phyloP scores from a whole-genome alignment of 2,797 vertebrate species.

The Anolis apletophallus region DNA sequence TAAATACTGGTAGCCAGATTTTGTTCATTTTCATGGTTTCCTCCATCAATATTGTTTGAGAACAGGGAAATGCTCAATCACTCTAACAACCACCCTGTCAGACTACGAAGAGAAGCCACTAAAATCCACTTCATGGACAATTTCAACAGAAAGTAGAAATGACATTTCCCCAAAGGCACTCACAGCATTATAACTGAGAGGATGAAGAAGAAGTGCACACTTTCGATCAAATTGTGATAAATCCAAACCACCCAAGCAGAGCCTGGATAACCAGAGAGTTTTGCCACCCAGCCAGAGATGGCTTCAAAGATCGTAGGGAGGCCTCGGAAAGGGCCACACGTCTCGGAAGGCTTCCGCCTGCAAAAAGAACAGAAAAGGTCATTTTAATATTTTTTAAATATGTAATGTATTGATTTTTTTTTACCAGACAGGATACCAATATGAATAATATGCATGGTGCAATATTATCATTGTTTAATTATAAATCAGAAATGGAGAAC shows the following conservation, averaged over 20 bases:
- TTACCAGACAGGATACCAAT: not conserved
- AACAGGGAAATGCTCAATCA: no score
- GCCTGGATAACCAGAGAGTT: conserved; percentile 57
- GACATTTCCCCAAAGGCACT: conserved; percentile 77
- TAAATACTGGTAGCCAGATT: no score
- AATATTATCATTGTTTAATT: not conserved
- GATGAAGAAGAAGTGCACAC: conserved; percentile 91
- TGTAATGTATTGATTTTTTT: no score
- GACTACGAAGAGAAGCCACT: no score
- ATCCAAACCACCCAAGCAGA: conserved; percentile 88
- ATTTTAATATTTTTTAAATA: no score
- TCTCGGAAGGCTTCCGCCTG: conserved; percentile 86
- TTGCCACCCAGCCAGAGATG: conserved; percentile 82
- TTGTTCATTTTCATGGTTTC: no score
- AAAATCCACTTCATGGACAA: no score
- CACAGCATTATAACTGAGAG: conserved; percentile 86
- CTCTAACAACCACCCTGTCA: no score
- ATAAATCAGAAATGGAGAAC: not conserved
- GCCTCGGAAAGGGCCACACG: conserved; percentile 90
- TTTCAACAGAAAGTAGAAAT: no score
- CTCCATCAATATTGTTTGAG: no score
- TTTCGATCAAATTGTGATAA: conserved; percentile 87
- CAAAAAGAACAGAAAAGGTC: not conserved
- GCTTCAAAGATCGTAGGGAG: conserved; percentile 82
- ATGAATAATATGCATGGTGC: not conserved